These are phyloP conservation scores for Hippasteria phrygiana DNA, from an alignment of 53 echinoderm and acorn worm genomes.

Conservation along the genomic window DNA sequence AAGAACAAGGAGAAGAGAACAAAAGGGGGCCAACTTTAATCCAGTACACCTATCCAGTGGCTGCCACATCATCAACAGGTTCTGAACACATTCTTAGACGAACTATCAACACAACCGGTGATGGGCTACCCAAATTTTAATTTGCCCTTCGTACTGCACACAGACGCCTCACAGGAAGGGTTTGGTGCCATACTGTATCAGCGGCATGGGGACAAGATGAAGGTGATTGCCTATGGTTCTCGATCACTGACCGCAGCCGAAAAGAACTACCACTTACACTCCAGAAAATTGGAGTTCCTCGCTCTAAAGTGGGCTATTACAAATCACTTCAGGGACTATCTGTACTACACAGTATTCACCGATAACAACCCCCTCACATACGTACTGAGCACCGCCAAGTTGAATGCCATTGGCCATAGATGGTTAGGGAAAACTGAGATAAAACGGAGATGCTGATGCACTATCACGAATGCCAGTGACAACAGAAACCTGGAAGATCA, in stretches of 20 bases:
- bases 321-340: conserved; percentile 42
- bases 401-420: conserved; percentile 47
- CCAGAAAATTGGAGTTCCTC: too few species aligned
- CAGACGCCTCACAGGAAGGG: conserved; percentile 40
- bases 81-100: conserved; percentile 37
- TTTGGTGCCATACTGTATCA: conserved; percentile 67
- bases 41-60: conserved; percentile 58
- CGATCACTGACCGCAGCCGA: conserved; percentile 28
- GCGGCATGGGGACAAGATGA: background rate
- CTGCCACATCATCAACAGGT: conserved; percentile 45
- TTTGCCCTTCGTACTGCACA: conserved; percentile 23
- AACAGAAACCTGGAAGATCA: conserved; percentile 14
- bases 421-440: conserved; percentile 48
- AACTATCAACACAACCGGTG: conserved; percentile 44
- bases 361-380: conserved; percentile 56
- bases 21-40: conserved; percentile 33
- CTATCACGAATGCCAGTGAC: conserved; percentile 54
- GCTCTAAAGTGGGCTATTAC: too few species aligned
- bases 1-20: background rate
- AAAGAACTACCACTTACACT: conserved; percentile 23
- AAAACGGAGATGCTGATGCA: conserved; percentile 57
- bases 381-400: conserved; percentile 29
- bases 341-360: conserved; percentile 37
- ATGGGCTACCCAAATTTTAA: conserved; percentile 59
- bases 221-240: conserved; percentile 48